Conservation (phyloP, 1,140 invertebrate species). For the Brachionus sp. region DNA sequence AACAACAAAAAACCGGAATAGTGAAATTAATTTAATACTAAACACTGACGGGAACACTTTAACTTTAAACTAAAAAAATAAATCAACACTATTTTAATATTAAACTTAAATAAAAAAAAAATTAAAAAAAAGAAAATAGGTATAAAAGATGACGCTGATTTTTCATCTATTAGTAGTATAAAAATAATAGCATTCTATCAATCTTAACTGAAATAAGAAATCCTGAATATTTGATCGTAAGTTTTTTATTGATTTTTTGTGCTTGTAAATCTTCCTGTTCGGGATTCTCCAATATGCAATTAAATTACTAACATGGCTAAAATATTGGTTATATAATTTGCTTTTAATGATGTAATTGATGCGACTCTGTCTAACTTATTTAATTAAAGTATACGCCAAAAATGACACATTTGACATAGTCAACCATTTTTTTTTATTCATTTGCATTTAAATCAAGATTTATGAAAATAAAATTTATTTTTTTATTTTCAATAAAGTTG, state of each 20-base stretch:
- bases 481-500: background rate
- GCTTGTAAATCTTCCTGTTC: background rate
- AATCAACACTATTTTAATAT: background rate
- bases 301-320: background rate
- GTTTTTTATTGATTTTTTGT: conserved; percentile 35
- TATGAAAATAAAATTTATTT: background rate
- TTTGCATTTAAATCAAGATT: conserved; percentile 37
- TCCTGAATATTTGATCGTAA: background rate
- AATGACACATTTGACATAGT: conserved; percentile 31
- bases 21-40: too few relatives aligned
- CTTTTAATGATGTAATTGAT: conserved; percentile 5
- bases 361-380: background rate
- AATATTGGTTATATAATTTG: conserved; percentile 10
- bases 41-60: background rate
- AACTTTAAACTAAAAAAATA: background rate
- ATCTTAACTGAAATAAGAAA: background rate
- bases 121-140: too few relatives aligned
- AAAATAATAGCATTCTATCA: background rate
- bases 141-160: background rate
- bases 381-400: background rate
- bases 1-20: too few relatives aligned
- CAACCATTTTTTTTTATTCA: background rate
- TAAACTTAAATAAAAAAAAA: background rate
- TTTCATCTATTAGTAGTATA: background rate
- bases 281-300: background rate